A percentile compares a stretch with the other conserved stretches of the same genome.
Evolutionary conservation across 2,888 invertebrate genomes (phyloP).

Genomic region (Stenurella melanura): DNA sequence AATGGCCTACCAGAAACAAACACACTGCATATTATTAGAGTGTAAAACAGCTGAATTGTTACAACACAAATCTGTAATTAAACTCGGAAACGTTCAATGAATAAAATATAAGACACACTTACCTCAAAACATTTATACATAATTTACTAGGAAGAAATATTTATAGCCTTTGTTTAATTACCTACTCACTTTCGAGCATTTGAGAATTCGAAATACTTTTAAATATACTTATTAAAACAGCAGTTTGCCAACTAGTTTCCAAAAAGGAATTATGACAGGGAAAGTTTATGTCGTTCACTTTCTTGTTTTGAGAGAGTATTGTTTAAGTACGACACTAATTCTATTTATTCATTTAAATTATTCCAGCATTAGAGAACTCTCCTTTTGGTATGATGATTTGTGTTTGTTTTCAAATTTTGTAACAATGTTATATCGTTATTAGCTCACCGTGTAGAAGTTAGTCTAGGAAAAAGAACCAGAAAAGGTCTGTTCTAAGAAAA

Average conservation of each 20-base stretch:
- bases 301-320: not conserved
- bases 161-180: not conserved
- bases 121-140: constrained; percentile 4
- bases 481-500: no score
- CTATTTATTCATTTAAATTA: no score
- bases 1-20: no score
- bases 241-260: not conserved
- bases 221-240: not conserved
- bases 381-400: no score
- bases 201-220: not conserved
- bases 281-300: not conserved
- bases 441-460: no score
- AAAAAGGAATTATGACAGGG: not conserved
- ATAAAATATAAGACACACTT: constrained; percentile 4
- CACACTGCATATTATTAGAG: not conserved
- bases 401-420: no score
- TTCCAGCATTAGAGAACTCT: no score
- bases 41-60: not conserved
- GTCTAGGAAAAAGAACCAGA: no score
- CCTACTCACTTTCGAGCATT: not conserved
- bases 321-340: not conserved
- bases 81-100: not conserved
- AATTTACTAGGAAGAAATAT: not conserved
- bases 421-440: no score
- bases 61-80: not conserved